phyloP scores from a whole-genome alignment of 2,113 vertebrate genomes.

The Reinhardtius hippoglossoides region DNA sequence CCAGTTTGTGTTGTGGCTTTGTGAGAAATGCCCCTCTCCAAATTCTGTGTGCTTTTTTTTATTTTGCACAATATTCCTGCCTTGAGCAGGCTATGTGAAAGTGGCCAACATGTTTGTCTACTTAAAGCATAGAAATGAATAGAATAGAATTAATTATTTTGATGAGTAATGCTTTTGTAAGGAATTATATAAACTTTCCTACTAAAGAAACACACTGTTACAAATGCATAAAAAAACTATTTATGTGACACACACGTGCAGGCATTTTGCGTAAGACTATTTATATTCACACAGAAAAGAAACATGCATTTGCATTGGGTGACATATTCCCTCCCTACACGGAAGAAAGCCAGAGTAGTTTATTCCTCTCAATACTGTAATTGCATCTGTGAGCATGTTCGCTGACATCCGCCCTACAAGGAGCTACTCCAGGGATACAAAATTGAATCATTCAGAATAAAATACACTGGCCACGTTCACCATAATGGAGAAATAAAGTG shows the following conservation, averaged over 20 bases:
- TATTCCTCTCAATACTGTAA: slow-evolving; percentile 5
- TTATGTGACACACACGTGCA: too few species aligned
- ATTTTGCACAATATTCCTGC: too few species aligned
- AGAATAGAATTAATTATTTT: too few species aligned
- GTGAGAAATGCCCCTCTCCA: too few species aligned
- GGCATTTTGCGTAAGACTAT: background rate
- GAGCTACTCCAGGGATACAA: background rate
- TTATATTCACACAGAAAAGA: background rate
- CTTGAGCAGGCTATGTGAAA: too few species aligned
- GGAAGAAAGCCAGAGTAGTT: background rate
- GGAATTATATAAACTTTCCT: background rate
- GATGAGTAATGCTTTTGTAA: background rate
- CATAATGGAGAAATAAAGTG: slow-evolving; percentile 1
- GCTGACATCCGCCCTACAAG: background rate
- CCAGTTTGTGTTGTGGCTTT: too few species aligned
- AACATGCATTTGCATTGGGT: background rate
- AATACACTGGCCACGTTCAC: background rate
- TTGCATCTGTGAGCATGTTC: slow-evolving; percentile 6
- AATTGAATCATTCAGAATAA: background rate
- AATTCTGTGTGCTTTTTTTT: too few species aligned
- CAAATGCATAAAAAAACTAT: background rate
- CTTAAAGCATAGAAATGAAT: too few species aligned
- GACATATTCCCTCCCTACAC: background rate
- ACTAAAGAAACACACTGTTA: background rate
- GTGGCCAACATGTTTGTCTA: too few species aligned